These are phyloP conservation scores for Brachypodius melanocephalos DNA, from an alignment of 2,113 vertebrate genomes.

Conservation along the genomic window DNA sequence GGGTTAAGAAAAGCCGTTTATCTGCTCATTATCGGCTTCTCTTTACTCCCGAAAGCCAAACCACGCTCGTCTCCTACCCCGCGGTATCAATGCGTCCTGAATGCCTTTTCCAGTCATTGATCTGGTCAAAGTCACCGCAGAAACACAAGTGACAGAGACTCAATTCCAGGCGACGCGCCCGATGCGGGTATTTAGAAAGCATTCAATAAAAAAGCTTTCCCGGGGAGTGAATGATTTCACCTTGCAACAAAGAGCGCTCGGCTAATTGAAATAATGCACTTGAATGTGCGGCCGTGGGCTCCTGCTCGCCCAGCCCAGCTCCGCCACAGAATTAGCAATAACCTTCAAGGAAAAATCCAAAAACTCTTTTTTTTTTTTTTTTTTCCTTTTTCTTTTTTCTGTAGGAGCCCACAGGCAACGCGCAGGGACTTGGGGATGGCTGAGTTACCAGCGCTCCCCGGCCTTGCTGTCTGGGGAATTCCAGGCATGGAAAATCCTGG, in stretches of 20 bases:
- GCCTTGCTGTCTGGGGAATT: not conserved
- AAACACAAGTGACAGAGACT: conserved; percentile 58
- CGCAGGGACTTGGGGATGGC: accelerated
- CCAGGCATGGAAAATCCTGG: not conserved
- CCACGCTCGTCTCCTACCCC: not conserved
- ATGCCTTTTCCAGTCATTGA: conserved; percentile 62
- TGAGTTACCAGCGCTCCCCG: not conserved
- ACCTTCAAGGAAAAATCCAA: not conserved
- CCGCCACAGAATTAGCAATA: not conserved
- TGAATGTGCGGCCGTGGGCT: not conserved
- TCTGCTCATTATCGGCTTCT: conserved; percentile 15
- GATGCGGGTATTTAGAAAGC: conserved; percentile 23
- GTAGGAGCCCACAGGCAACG: not conserved
- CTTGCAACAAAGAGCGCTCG: conserved; percentile 15
- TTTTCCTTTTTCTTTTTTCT: too few species aligned
- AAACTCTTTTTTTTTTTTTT: not conserved
- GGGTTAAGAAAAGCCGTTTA: conserved; percentile 37
- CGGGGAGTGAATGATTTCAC: conserved; percentile 32
- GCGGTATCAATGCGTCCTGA: conserved; percentile 19
- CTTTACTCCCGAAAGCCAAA: not conserved
- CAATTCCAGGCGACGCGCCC: conserved; percentile 43
- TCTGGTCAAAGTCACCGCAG: conserved; percentile 59
- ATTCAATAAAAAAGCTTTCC: conserved; percentile 41
- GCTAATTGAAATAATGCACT: conserved; percentile 49
- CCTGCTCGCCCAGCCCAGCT: not conserved